phyloP scores from a whole-genome alignment of 2,113 vertebrate species.

The Cephalopholis sonnerati region DNA sequence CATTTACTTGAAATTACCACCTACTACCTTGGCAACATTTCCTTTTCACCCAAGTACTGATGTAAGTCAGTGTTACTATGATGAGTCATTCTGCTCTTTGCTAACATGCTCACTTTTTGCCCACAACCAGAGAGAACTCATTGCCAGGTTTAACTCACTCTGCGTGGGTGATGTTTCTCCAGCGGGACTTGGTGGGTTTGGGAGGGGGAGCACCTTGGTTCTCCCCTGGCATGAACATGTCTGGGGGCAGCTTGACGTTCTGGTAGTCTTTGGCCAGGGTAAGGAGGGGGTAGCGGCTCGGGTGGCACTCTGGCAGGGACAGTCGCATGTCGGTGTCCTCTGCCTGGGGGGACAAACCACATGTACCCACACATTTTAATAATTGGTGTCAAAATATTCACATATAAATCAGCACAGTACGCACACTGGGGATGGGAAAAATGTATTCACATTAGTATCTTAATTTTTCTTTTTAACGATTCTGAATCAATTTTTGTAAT shows the following conservation, averaged over 20 bases:
- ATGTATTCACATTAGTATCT: no score
- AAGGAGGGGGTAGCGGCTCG: conserved; percentile 96
- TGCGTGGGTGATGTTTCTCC: conserved; percentile 96
- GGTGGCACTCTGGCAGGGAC: conserved; percentile 97
- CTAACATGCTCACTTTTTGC: conserved; percentile 7
- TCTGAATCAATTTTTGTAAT: no score
- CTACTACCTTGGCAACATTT: conserved; percentile 26
- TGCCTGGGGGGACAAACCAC: conserved; percentile 82
- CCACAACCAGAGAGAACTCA: neutral
- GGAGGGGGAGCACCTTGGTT: conserved; percentile 85
- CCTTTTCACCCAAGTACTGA: conserved; percentile 8
- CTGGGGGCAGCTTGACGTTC: conserved; percentile 87
- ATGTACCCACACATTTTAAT: neutral
- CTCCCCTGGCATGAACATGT: conserved; percentile 89
- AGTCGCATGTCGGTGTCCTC: conserved; percentile 97
- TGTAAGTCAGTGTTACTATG: conserved; percentile 30
- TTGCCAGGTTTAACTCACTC: conserved; percentile 86
- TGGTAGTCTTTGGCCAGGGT: conserved; percentile 95
- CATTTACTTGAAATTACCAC: conserved; percentile 33
- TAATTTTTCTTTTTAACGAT: no score
- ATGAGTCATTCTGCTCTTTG: conserved; percentile 46
- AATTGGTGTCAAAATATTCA: neutral
- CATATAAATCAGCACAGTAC: neutral
- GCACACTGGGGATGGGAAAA: no score
- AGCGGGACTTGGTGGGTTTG: conserved; percentile 89